Percentiles rank a stretch among this genome's conserved stretches.
Evolutionary conservation across 2,797 vertebrate species (phyloP).

Genomic region (Pangasius macronema): DNA sequence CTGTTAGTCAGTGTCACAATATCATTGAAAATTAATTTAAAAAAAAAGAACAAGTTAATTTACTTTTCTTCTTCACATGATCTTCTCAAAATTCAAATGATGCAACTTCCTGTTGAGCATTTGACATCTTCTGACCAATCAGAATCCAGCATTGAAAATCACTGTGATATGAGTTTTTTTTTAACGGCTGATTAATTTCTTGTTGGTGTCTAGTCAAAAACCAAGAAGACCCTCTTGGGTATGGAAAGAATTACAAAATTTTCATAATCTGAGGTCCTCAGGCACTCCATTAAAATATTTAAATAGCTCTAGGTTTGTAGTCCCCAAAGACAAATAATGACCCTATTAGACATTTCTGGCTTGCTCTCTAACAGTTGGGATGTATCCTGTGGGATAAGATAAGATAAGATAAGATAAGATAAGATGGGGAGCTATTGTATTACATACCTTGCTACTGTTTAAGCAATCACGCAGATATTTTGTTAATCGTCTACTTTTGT

Average conservation of each 20-base stretch:
- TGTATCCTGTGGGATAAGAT: conserved; percentile 10
- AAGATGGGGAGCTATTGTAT: neutral
- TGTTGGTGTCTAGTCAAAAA: neutral
- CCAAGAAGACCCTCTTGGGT: neutral
- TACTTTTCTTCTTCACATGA: no score
- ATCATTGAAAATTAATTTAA: neutral
- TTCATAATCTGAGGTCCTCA: neutral
- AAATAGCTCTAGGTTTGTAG: neutral
- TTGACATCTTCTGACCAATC: neutral
- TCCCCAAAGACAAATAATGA: conserved; percentile 30
- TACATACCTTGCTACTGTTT: neutral
- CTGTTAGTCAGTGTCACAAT: neutral
- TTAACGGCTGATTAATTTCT: neutral
- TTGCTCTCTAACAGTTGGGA: conserved; percentile 21
- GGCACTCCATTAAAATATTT: neutral
- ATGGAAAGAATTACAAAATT: neutral
- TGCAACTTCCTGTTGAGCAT: neutral
- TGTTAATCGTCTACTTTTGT: neutral
- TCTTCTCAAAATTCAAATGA: neutral
- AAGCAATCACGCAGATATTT: neutral
- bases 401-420: neutral
- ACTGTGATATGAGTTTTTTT: neutral
- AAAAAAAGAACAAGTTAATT: neutral
- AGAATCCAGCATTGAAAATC: neutral
- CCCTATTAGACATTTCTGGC: conserved; percentile 19